phyloP scores from a whole-genome alignment of 2,888 invertebrate genomes.

The Quadroppia sp. region DNA sequence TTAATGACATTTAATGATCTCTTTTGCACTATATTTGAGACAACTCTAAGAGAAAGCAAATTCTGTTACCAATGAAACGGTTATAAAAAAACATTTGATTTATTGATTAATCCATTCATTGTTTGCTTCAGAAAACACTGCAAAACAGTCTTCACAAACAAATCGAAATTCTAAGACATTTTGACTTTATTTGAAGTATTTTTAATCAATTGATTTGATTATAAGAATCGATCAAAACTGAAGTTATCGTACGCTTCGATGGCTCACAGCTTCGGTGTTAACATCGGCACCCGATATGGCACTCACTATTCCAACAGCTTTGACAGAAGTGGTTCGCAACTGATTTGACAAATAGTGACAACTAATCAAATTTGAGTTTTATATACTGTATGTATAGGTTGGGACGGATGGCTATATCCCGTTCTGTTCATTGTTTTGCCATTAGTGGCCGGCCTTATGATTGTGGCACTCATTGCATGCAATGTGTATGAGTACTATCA shows the following conservation, averaged over 20 bases:
- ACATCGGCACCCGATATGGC: not conserved
- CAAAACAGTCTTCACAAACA: not conserved
- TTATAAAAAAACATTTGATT: conserved; percentile 9
- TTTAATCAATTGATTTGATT: not conserved
- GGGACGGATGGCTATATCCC: conserved; percentile 33
- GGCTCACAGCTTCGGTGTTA: not conserved
- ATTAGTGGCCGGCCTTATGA: conserved; percentile 9
- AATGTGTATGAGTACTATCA: conserved; percentile 30
- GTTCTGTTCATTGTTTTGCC: conserved; percentile 24
- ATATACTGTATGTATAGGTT: conserved; percentile 22
- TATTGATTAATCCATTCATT: conserved; percentile 5
- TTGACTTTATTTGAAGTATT: no score
- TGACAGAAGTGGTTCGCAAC: not conserved
- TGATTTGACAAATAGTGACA: not conserved
- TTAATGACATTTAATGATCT: no score
- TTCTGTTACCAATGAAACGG: conserved; percentile 24
- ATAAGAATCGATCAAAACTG: conserved; percentile 14
- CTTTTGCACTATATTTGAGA: no score
- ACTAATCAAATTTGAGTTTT: not conserved
- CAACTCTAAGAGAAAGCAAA: no score
- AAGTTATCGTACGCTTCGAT: conserved; percentile 15
- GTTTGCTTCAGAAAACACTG: not conserved
- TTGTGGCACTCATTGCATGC: conserved; percentile 7
- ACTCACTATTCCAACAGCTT: not conserved
- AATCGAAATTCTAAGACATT: no score